A percentile compares a stretch with the other conserved stretches of the same genome.
These are phyloP conservation scores for Pangasianodon gigas DNA, from an alignment of 2,113 vertebrate species.

Conservation along the genomic window DNA sequence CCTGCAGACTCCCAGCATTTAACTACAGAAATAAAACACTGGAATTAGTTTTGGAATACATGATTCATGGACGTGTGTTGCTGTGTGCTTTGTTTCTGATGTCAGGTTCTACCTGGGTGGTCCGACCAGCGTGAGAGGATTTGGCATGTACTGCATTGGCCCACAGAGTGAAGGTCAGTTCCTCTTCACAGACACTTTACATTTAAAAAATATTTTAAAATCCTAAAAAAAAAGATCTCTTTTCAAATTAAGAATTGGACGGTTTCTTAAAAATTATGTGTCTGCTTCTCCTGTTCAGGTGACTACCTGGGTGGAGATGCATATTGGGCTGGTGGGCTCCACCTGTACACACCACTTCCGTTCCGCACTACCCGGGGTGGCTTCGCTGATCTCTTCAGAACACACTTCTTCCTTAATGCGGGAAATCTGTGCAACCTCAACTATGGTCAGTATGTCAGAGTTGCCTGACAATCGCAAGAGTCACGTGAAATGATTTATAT, in stretches of 20 bases:
- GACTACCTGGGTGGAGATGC: constrained; percentile 95
- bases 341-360: constrained; percentile 92
- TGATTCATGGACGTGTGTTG: neutral
- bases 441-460: constrained; percentile 78
- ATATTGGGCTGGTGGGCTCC: constrained; percentile 90
- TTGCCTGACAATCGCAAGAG: neutral
- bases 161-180: constrained; percentile 92
- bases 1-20: neutral
- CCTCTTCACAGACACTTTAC: neutral
- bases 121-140: constrained; percentile 93
- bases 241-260: neutral
- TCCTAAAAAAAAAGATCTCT: neutral
- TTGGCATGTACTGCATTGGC: constrained; percentile 98
- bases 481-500: neutral
- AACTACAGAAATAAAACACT: neutral
- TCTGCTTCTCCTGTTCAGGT: constrained; percentile 67
- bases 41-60: neutral
- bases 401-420: constrained; percentile 95
- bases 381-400: constrained; percentile 93
- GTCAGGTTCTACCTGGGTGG: constrained; percentile 94
- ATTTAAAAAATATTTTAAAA: neutral
- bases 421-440: constrained; percentile 98
- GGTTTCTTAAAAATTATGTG: neutral
- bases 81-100: constrained; percentile 1
- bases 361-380: constrained; percentile 87